A percentile compares a stretch with the other conserved stretches of the same genome.
These are phyloP conservation scores for Siderastrea siderea DNA, from an alignment of 92 coral and sea anemone genomes.

Conservation along the genomic window DNA sequence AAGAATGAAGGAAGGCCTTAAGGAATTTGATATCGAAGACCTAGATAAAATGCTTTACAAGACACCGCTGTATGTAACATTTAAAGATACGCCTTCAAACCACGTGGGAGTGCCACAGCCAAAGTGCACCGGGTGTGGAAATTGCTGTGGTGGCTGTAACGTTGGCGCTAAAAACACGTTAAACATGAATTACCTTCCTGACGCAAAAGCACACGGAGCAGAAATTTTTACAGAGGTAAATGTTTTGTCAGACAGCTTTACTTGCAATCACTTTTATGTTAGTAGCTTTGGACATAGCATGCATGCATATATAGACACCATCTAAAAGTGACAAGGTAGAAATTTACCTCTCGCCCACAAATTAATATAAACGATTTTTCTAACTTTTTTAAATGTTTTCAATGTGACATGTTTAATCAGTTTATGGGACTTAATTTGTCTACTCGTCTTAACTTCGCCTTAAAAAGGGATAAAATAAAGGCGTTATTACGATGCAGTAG, in stretches of 20 bases:
- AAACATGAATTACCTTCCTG: constrained; percentile 72
- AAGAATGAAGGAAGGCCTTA: constrained; percentile 31
- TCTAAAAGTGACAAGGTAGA: no score
- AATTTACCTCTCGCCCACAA: no score
- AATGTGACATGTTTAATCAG: no score
- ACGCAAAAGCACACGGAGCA: constrained; percentile 77
- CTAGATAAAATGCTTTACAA: constrained; percentile 63
- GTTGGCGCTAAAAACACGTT: constrained; percentile 80
- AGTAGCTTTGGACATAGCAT: no score
- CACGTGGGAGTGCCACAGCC: constrained; percentile 83
- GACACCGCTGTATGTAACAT: constrained; percentile 64
- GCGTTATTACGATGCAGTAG: no score
- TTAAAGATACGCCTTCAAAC: constrained; percentile 59
- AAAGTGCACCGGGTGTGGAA: constrained; percentile 74
- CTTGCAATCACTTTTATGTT: no score
- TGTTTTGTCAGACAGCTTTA: background rate
- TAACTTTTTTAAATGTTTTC: no score
- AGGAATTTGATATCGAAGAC: constrained; percentile 71
- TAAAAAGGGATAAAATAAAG: no score
- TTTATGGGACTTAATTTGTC: no score
- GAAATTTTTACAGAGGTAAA: constrained; percentile 70
- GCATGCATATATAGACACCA: no score
- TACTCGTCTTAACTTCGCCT: no score
- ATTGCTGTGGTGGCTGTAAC: constrained; percentile 77
- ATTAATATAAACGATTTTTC: no score